Evolutionary conservation across 2,888 invertebrate genomes (phyloP), one percentile per base, ranked within the genome.

Genomic region (Eupithecia subumbrata): DNA sequence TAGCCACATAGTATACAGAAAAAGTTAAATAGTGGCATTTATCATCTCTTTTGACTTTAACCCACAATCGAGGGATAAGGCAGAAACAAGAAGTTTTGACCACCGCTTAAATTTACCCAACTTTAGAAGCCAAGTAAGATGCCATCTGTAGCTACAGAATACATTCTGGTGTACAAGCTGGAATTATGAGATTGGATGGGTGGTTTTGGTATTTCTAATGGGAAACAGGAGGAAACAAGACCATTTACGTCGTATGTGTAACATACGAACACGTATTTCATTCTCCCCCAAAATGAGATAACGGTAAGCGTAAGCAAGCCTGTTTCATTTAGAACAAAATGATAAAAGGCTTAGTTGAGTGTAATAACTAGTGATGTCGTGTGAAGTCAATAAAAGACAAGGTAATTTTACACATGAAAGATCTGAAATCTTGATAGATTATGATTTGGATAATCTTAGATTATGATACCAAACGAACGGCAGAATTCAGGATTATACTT

Each of bases 331-430:
- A 79, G 79, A 81, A 78, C 73, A 74, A 79, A 79, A 30, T 71
- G 82, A 86, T 84, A 85, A 85, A 84, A 85, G 80, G 81, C 83
- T 81, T 80, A 82, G 81, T 81, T 75, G 79, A 79, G 73, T 81
- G 80, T 83, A 72, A 76, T 76, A 64, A 75, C 73, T 68, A 72
- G 73, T 71, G 76, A n/a, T 73, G 73, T 71, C 25, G 25, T 43
- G 43, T 43, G 25, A 22, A 52, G 52, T 2, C 5, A 48, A 18
- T 52, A 52, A 9, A n/a, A n/a, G 0, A 52, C 40, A 40, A 40
- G 52, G 52, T 52, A n/a, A n/a, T 52, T 52, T 52, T n/a, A 52
- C 52, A 8, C 52, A 52, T 37, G 9, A 48, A 8, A 48, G 5
- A 48, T n/a, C n/a, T 48, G 48, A 7, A 48, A 48, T 8, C 8